Evolutionary conservation across 2,113 vertebrate genomes (phyloP), one percentile per base, ranked within the genome.

Genomic region (Neolamprologus tretocephalus): DNA sequence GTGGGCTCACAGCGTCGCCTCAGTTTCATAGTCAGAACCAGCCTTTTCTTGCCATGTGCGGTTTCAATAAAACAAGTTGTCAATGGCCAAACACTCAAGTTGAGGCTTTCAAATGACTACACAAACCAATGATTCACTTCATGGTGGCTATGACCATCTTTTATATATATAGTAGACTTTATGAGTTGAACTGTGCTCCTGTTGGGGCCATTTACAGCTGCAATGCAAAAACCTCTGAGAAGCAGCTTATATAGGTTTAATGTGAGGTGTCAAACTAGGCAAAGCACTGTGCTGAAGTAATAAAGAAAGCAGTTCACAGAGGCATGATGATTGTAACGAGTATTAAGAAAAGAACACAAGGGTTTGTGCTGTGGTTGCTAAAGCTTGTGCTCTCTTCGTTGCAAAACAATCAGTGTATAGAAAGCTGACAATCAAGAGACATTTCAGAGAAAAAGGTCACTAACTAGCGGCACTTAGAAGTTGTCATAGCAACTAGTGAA

Each of bases 401-500:
- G 80, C 35, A 23, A 82, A 85, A 73, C 80, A 9, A 80, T 85
- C 81, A 82, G 45, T 84, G 85, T 82, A 47, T 75, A 85, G 66
- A 35, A 85, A 57, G 40, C 53, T 57, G 51, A 40, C 82, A 63
- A 88, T 75, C 13, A 40, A 26, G 14, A 26, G 12, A 57, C 61
- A 63, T 81, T 33, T 31, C 35, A 21, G 33, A 54, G 47, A 84
- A 55, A 86, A 89, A 63, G 61, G 88, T 86, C 68, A 71, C 75
- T 53, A 88, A 80, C 19, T 84, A 66, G 23, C 40, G 31, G 54
- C 53, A 21, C 58, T 85, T 63, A 51, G 7, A 12, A 31, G 84
- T 86, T 88, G 92, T 82, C 88, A 89, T 88, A 61, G 89, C 84
- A 90, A 91, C 91, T 82, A 2, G 33, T 61, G 51, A 82, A 80